phyloP scores from a whole-genome alignment of 2,797 vertebrate species.

The Oryzias dopingdopingensis region DNA sequence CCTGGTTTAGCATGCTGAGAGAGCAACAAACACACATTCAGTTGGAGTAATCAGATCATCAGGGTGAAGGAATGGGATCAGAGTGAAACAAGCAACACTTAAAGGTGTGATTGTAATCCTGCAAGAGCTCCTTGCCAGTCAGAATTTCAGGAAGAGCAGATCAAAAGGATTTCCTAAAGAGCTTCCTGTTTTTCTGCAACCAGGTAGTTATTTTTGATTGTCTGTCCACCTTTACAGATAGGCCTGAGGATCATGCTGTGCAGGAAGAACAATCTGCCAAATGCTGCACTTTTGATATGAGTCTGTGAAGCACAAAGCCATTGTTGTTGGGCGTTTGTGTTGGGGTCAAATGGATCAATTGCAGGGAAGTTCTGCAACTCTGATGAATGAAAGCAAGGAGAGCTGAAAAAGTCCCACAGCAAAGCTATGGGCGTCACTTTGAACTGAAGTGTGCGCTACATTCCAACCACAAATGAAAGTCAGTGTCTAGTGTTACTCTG shows the following conservation, averaged over 20 bases:
- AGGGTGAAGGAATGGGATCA: slow-evolving; percentile 4
- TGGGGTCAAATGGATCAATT: neutral
- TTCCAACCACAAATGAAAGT: too few species aligned
- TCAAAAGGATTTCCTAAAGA: neutral
- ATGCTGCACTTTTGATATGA: slow-evolving; percentile 7
- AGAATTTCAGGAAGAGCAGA: neutral
- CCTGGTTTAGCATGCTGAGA: slow-evolving; percentile 51
- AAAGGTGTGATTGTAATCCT: slow-evolving; percentile 4
- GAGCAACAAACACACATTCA: slow-evolving; percentile 27
- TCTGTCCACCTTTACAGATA: slow-evolving; percentile 3
- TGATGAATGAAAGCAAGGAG: too few species aligned
- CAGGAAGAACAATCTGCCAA: slow-evolving; percentile 4
- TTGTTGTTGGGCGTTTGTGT: neutral
- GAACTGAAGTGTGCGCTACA: too few species aligned
- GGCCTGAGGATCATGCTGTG: neutral
- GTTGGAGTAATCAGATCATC: slow-evolving; percentile 59
- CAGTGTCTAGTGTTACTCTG: too few species aligned
- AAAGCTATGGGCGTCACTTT: too few species aligned
- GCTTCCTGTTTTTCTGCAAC: neutral
- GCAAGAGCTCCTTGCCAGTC: neutral
- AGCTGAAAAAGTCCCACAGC: too few species aligned
- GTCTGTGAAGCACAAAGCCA: slow-evolving; percentile 3
- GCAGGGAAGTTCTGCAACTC: too few species aligned
- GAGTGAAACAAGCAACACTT: neutral
- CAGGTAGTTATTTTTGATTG: neutral